Percentiles rank a stretch among this genome's conserved stretches.
Evolutionary conservation across 2,888 invertebrate genomes (phyloP).

Genomic region (Drosophila formosana): DNA sequence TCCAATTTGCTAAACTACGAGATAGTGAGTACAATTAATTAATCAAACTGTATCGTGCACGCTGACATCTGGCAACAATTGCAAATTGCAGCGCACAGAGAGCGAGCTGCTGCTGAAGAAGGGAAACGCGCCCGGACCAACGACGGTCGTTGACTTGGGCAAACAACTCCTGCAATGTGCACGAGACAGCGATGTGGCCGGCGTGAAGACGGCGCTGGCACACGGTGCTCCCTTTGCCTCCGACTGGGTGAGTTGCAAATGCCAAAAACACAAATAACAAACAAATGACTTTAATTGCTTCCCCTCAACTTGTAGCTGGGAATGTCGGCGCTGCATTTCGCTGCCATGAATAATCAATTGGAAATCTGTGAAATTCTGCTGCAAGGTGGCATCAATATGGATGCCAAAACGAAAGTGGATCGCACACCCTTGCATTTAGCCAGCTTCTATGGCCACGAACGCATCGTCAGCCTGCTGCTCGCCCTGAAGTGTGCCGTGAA

Average conservation of each 20-base stretch:
- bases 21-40: slow-evolving; percentile 71
- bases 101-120: slow-evolving; percentile 70
- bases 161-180: slow-evolving; percentile 93
- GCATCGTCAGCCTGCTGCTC: slow-evolving; percentile 90
- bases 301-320: slow-evolving; percentile 88
- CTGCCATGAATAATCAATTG: slow-evolving; percentile 92
- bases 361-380: slow-evolving; percentile 93
- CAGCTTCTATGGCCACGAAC: slow-evolving; percentile 92
- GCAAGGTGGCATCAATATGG: slow-evolving; percentile 94
- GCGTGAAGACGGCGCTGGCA: slow-evolving; percentile 91
- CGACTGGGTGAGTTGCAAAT: slow-evolving; percentile 91
- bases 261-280: not conserved
- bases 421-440: slow-evolving; percentile 96
- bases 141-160: slow-evolving; percentile 90
- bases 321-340: slow-evolving; percentile 95
- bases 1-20: slow-evolving; percentile 80
- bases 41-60: too few species aligned
- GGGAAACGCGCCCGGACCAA: slow-evolving; percentile 45
- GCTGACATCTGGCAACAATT: not conserved
- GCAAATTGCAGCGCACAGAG: slow-evolving; percentile 73
- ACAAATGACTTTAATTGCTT: not conserved
- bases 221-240: slow-evolving; percentile 96
- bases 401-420: slow-evolving; percentile 96
- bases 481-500: slow-evolving; percentile 90
- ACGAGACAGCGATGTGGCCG: slow-evolving; percentile 91